phyloP scores from a whole-genome alignment of 2,113 vertebrate genomes.

The Oncorhynchus keta region DNA sequence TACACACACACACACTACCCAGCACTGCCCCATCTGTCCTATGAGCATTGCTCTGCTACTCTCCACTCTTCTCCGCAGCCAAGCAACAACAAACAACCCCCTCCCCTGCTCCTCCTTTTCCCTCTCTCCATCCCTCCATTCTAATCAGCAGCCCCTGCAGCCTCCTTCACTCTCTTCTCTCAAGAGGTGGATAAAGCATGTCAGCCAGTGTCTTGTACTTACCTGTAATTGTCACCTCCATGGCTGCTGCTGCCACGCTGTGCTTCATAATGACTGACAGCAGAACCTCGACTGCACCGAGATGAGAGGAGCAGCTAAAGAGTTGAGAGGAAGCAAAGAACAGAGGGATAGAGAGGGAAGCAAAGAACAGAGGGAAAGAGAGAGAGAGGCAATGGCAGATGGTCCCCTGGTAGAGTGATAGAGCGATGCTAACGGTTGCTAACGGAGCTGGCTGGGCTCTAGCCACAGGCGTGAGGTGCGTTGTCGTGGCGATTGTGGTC shows the following conservation, averaged over 20 bases:
- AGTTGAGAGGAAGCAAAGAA: background rate
- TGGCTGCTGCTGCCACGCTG: slow-evolving; percentile 52
- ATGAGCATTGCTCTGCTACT: background rate
- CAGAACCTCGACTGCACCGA: slow-evolving; percentile 22
- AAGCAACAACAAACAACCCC: slow-evolving; percentile 59
- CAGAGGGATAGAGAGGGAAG: background rate
- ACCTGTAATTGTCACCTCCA: slow-evolving; percentile 74
- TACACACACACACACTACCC: background rate
- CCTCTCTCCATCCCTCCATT: background rate
- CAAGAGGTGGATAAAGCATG: background rate
- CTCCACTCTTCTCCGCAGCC: slow-evolving; percentile 35
- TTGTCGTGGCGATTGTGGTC: background rate
- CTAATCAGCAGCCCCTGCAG: background rate
- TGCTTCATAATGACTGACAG: slow-evolving; percentile 62
- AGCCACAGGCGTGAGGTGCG: slow-evolving; percentile 38
- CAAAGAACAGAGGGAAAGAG: background rate
- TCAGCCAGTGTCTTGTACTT: slow-evolving; percentile 56
- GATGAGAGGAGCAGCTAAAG: slow-evolving; percentile 44
- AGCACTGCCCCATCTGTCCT: background rate
- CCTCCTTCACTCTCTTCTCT: background rate
- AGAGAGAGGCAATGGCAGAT: background rate
- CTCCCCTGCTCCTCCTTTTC: slow-evolving; percentile 19
- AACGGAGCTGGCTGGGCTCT: slow-evolving; percentile 14
- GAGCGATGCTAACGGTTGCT: background rate
- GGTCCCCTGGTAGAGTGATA: background rate